Base-by-base conservation (phyloP, 92 coral and sea anemone species). In the Isaurus tuberculatus region DNA sequence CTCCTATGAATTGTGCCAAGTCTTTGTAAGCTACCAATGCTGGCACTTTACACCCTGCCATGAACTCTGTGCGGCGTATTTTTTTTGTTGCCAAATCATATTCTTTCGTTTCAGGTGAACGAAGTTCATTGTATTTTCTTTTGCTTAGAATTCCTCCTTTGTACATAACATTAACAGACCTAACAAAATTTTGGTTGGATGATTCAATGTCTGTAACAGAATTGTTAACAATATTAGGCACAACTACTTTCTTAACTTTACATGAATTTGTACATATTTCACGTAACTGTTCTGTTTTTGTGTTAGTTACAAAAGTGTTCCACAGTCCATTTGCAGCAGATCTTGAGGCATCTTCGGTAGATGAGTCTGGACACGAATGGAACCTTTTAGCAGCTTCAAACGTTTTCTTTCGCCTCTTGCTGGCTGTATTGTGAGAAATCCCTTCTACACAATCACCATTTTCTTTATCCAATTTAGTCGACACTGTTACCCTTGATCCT, bases 11-110 rank as follows among this genome's bases (percentile, higher is more conserved):
- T 79, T 87, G 85, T 88, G 88, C 88, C 65, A 90, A 43, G 65
- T 84, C 89, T 87, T 88, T 87, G 86, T 91, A 84, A 28, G 89
- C 78, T 72, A 84, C 81, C 57, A 84, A 72, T 70, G 86, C 79
- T 20, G 91, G 91, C 60, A 89, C 63, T 64, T 66, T 79, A 75
- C 92, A 85, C 48, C 87, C 73, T 60, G 65, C 72, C 72, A 53
- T 65, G 74, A 88, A 88, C 75, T 77, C 88, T 73, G 88, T 84
- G 77, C 84, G 79, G 20, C 84, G 42, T 78, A 66, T 70, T 77
- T 70, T 88, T 48, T 78, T 78, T 19, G 80, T 78, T 67, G 73
- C 55, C 11, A 69, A 33, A 70, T 84, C 91, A 78, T 77, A 88
- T 2, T 84, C 85, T 72, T 81, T 81, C 43, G 13, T 81, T 74